These are phyloP conservation scores for Pseudobourletiella spinata DNA, from an alignment of 1,140 invertebrate species.

Conservation along the genomic window DNA sequence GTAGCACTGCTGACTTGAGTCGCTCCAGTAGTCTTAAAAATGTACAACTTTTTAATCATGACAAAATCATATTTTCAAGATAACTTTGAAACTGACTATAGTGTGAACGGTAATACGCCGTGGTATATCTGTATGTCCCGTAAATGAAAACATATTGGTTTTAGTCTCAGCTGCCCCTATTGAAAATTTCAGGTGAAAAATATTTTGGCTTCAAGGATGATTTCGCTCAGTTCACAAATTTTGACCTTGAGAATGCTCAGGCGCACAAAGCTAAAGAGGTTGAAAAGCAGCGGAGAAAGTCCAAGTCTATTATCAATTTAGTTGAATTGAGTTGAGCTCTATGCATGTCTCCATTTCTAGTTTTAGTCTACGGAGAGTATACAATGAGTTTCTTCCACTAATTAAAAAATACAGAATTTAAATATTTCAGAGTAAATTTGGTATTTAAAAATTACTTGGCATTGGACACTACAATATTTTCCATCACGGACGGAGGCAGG, in stretches of 20 bases:
- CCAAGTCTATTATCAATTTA: background rate
- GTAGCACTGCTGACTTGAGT: background rate
- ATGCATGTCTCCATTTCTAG: background rate
- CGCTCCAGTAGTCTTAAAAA: background rate
- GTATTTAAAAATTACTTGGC: no score
- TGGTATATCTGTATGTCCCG: no score
- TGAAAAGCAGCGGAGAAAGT: background rate
- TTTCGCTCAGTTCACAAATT: background rate
- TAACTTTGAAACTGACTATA: background rate
- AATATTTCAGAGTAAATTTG: no score
- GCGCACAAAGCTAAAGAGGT: background rate
- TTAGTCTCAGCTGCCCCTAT: background rate
- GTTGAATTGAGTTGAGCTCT: background rate
- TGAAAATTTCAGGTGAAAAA: slow-evolving; percentile 2
- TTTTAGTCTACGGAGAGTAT: background rate
- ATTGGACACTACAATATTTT: no score
- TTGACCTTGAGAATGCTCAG: background rate
- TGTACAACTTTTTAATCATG: background rate
- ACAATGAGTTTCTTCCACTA: no score
- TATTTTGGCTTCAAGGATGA: slow-evolving; percentile 5
- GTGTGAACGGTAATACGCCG: background rate
- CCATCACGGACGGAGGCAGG: no score
- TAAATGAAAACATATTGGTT: no score
- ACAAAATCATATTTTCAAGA: no score
- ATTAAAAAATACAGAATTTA: no score